Conservation (phyloP, 2,888 invertebrate genomes). For the Polyommatus iphigenia region DNA sequence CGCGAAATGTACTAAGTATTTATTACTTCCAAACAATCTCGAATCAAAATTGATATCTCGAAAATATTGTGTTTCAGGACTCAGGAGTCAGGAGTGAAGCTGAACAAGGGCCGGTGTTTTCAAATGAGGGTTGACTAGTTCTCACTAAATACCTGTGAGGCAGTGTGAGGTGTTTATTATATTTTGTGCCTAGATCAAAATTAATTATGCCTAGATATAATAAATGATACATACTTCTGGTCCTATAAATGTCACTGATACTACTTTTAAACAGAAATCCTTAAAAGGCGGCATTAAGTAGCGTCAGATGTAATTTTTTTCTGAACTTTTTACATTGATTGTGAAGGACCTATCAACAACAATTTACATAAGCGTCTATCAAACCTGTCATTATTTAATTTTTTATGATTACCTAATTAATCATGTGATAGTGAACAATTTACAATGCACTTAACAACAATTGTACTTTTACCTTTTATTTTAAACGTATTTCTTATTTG, state of each 20-base stretch:
- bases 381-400: neutral
- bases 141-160: neutral
- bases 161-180: neutral
- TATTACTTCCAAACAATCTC: no score
- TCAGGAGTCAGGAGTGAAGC: no score
- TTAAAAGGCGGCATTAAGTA: neutral
- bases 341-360: neutral
- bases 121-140: no score
- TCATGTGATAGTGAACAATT: neutral
- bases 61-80: no score
- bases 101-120: no score
- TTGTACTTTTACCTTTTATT: neutral
- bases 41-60: no score
- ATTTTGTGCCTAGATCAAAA: neutral
- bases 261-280: neutral
- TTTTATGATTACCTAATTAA: neutral
- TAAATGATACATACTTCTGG: neutral
- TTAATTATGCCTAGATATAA: neutral
- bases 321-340: neutral
- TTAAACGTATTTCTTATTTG: no score
- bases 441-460: neutral
- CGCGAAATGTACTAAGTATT: no score
- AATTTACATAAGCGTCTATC: neutral
- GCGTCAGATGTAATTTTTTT: slow-evolving; percentile 13
- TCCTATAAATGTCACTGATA: slow-evolving; percentile 3